These are phyloP conservation scores for Vipera latastei DNA, from an alignment of 2,797 vertebrate genomes.

Conservation along the genomic window DNA sequence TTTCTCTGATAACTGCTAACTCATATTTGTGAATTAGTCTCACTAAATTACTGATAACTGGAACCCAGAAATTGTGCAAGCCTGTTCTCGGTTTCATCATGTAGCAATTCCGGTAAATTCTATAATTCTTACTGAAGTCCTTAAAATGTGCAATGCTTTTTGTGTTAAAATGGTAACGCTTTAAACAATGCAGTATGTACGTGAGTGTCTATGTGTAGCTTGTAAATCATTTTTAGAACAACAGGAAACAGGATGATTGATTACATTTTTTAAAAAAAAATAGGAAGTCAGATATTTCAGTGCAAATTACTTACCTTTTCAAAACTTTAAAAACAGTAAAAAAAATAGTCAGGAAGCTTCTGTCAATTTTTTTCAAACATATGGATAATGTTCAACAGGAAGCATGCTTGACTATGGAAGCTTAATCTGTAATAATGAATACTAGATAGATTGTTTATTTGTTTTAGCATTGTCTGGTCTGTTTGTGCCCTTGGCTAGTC, in stretches of 20 bases:
- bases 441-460: constrained; percentile 72
- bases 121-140: constrained; percentile 10
- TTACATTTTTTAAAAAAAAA: constrained; percentile 60
- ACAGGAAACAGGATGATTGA: constrained; percentile 70
- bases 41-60: constrained; percentile 61
- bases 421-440: constrained; percentile 75
- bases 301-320: constrained; percentile 68
- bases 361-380: constrained; percentile 75
- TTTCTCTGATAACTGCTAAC: constrained; percentile 57
- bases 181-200: constrained; percentile 30
- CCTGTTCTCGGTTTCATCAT: constrained; percentile 18
- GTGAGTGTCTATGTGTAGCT: not conserved
- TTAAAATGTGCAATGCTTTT: constrained; percentile 37
- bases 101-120: constrained; percentile 38
- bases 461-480: constrained; percentile 70
- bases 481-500: constrained; percentile 71
- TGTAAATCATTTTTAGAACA: constrained; percentile 62
- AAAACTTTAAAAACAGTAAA: constrained; percentile 70
- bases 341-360: constrained; percentile 75
- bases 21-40: constrained; percentile 62
- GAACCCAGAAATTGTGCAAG: constrained; percentile 27
- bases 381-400: constrained; percentile 79
- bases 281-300: constrained; percentile 70
- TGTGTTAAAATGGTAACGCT: constrained; percentile 31
- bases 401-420: constrained; percentile 68